phyloP scores from a whole-genome alignment of 2,113 vertebrate genomes.

The Cygnus buccinator region DNA sequence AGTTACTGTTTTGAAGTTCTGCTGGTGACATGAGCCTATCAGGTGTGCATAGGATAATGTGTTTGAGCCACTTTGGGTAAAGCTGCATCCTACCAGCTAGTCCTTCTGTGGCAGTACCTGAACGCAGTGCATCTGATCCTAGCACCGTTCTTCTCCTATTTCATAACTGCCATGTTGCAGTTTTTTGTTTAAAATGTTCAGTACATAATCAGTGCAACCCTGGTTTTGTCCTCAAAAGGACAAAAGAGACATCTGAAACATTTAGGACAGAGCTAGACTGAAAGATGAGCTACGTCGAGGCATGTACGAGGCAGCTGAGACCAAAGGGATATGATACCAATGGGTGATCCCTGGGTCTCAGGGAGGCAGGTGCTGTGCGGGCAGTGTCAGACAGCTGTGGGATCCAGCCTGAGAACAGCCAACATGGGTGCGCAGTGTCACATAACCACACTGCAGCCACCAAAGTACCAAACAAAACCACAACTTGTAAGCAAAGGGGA shows the following conservation, averaged over 20 bases:
- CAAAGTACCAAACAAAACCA: background rate
- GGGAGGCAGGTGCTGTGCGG: accelerated
- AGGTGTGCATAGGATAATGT: background rate
- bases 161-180: background rate
- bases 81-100: background rate
- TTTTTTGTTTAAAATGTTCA: background rate
- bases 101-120: background rate
- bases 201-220: background rate
- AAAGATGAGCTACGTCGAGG: background rate
- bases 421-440: background rate
- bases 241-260: background rate
- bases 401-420: background rate
- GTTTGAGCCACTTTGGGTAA: background rate
- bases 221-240: background rate
- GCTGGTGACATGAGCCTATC: accelerated
- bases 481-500: background rate
- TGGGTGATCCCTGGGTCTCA: background rate
- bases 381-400: background rate
- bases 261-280: background rate
- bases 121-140: background rate
- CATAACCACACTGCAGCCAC: background rate
- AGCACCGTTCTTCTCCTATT: background rate
- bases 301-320: background rate
- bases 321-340: accelerated
- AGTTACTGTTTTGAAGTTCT: background rate